Percentiles rank a stretch among this genome's conserved stretches.
Conservation (phyloP, 2,113 vertebrate genomes). For the Daubentonia madagascariensis region DNA sequence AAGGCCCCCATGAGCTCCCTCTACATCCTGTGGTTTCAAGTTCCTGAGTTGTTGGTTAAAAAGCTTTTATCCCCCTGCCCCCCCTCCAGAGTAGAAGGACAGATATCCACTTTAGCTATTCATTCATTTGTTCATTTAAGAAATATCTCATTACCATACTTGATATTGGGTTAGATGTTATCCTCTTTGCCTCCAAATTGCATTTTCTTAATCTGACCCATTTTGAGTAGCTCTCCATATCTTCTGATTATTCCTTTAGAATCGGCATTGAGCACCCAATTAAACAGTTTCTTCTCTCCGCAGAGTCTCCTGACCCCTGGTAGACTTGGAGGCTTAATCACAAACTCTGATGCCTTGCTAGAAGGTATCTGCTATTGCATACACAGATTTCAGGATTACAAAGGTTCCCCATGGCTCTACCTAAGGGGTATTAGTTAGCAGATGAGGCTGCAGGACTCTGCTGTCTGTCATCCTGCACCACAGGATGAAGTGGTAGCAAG, state of each 20-base stretch:
- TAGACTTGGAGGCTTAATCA: background rate
- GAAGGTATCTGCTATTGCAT: background rate
- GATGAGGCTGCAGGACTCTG: background rate
- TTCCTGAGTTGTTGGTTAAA: slow-evolving; percentile 71
- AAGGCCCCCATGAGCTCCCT: slow-evolving; percentile 72
- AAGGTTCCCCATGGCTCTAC: background rate
- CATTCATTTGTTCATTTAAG: slow-evolving; percentile 50
- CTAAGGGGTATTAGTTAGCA: background rate
- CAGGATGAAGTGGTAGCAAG: background rate
- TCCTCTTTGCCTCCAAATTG: slow-evolving; percentile 13
- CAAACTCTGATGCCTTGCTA: background rate
- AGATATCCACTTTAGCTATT: slow-evolving; percentile 35
- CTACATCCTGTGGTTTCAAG: slow-evolving; percentile 80
- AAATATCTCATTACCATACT: background rate
- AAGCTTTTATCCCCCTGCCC: slow-evolving; percentile 60
- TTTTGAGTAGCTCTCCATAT: background rate
- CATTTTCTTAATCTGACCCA: slow-evolving; percentile 35
- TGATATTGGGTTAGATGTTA: background rate
- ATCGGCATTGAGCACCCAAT: background rate
- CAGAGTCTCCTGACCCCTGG: background rate
- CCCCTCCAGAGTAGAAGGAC: slow-evolving; percentile 31
- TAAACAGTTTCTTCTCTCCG: background rate
- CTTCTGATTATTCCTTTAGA: slow-evolving; percentile 4
- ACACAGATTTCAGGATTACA: background rate
- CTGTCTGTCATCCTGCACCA: background rate